phyloP scores from a whole-genome alignment of 2,888 invertebrate species.

The Phorcus lineatus region DNA sequence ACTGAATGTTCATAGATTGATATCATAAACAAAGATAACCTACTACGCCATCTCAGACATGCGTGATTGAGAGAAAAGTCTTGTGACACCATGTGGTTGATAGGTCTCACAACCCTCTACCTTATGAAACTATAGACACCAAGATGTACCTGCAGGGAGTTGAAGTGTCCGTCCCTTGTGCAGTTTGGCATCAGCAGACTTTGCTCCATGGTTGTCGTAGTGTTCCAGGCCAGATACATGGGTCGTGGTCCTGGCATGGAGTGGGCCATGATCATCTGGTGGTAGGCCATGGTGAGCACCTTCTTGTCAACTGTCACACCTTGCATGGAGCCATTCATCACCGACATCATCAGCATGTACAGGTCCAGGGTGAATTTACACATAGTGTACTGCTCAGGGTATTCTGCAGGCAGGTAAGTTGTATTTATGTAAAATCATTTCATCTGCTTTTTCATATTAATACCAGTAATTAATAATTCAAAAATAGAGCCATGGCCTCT shows the following conservation, averaged over 20 bases:
- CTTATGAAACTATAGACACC: too few relatives aligned
- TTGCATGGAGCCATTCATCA: neutral
- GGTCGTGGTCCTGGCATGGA: neutral
- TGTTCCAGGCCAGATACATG: neutral
- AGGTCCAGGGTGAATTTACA: neutral
- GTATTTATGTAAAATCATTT: too few relatives aligned
- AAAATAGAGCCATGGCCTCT: too few relatives aligned
- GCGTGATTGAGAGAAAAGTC: too few relatives aligned
- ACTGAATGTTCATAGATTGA: too few relatives aligned
- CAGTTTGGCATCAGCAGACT: neutral
- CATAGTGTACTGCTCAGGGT: neutral
- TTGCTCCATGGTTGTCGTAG: neutral
- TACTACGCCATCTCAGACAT: too few relatives aligned
- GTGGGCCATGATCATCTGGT: neutral
- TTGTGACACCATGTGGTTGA: too few relatives aligned
- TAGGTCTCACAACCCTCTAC: too few relatives aligned
- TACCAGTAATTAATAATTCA: too few relatives aligned
- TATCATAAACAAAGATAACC: too few relatives aligned
- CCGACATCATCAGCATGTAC: neutral
- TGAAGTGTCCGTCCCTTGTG: neutral
- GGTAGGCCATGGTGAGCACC: neutral
- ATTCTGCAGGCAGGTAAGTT: neutral
- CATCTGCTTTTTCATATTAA: too few relatives aligned
- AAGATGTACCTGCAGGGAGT: neutral
- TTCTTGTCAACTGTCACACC: neutral